Conservation (phyloP, 2,797 vertebrate genomes). For the Anguilla obscura region DNA sequence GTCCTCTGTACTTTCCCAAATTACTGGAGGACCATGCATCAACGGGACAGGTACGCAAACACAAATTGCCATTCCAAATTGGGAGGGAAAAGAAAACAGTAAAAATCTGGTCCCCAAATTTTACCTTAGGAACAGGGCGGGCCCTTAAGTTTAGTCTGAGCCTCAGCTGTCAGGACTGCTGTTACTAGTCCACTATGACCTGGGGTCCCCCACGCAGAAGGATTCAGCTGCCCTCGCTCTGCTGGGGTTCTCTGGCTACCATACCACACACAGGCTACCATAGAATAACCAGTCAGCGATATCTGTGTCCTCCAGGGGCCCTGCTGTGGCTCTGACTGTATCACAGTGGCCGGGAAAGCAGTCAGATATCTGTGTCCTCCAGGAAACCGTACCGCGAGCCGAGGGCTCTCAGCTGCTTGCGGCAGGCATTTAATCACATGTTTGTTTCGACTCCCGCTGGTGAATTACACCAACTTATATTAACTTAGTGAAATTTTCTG, state of each 20-base stretch:
- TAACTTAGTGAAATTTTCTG: not conserved
- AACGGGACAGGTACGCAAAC: not conserved
- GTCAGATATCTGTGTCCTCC: not conserved
- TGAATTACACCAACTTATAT: not conserved
- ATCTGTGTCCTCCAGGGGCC: not conserved
- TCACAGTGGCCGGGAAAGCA: not conserved
- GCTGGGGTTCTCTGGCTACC: too few relatives aligned
- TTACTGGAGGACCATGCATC: not conserved
- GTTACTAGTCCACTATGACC: too few relatives aligned
- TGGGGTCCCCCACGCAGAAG: not conserved
- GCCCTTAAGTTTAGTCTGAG: too few relatives aligned
- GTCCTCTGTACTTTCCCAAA: too few relatives aligned
- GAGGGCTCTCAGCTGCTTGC: too few relatives aligned
- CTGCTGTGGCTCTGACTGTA: not conserved
- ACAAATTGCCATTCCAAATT: not conserved
- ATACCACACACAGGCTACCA: not conserved
- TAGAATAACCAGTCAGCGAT: not conserved
- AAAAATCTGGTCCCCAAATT: not conserved
- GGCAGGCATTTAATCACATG: not conserved
- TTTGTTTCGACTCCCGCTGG: not conserved
- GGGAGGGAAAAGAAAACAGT: not conserved
- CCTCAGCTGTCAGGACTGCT: too few relatives aligned
- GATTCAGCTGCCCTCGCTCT: not conserved
- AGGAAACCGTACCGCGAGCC: not conserved
- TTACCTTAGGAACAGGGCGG: too few relatives aligned